Evolutionary conservation across 2,113 vertebrate species (phyloP), one percentile per base, ranked within the genome.

Genomic region (Cephalopholis sonnerati): DNA sequence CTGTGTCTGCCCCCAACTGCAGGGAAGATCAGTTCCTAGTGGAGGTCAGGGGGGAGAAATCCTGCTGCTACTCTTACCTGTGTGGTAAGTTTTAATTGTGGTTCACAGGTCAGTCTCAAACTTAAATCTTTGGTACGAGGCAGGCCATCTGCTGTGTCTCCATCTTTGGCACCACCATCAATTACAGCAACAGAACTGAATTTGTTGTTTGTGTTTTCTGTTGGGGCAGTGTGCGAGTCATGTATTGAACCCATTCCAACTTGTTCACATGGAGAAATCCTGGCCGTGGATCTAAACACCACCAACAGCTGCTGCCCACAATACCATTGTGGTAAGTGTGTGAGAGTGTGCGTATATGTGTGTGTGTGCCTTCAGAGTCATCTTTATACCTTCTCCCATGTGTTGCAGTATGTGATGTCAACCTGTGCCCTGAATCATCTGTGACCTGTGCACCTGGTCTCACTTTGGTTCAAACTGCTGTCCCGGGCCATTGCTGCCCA

Each of bases 21-120:
- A 96, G 96, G 94, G 97, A 97, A 87, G 98, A 99, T 85, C 97
- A 99, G 84, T 98, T 99, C 89, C 90, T 97, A 79, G 96, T 99
- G 70, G 96, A 98, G 85, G 96, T 97, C 87, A 96, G 96, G 91
- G 95, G 95, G 5, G 96, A 95, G 18, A 96, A 95, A 54, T 89
- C 96, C 53, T 99, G 98, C 92, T 99, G 98, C 93, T 99, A 97
- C 89, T 96, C 96, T 70, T 97, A 97, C 87, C 88, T 98, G 25
- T 99, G 98, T 92, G 96, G 98, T 99, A 91, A 93, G 96, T 89
- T 74, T 74, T 74, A 41, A 81, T 57, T 77, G 55, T 48, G 1
- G 20, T 46, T 41, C 17, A 57, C 41, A 29, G 18, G 20, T 16
- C 65, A 63, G 55, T 46, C 24, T 67, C 29, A 79, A 66, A 67